These are phyloP conservation scores for Apodemia duryi DNA, from an alignment of 2,888 invertebrate species.

Conservation along the genomic window DNA sequence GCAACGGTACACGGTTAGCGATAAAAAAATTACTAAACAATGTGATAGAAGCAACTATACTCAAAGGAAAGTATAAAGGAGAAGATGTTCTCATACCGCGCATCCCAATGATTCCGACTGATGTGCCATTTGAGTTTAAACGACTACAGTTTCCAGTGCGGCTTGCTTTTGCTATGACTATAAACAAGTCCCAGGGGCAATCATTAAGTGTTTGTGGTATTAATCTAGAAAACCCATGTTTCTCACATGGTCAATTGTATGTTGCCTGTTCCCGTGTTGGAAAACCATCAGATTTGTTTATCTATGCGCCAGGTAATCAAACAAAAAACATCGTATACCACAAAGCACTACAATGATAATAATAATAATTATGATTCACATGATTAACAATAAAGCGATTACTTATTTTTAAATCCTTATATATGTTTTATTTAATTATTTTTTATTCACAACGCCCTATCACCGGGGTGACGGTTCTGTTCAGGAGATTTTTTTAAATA, in stretches of 20 bases:
- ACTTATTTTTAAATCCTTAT: conserved; percentile 36
- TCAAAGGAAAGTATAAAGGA: conserved; percentile 37
- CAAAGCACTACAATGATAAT: conserved; percentile 33
- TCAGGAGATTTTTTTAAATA: conserved; percentile 33
- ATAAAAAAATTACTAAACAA: conserved; percentile 21
- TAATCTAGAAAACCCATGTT: conserved; percentile 35
- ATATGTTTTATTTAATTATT: conserved; percentile 37
- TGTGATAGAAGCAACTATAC: conserved; percentile 24
- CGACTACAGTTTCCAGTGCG: conserved; percentile 32
- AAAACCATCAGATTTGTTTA: conserved; percentile 38
- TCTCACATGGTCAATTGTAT: conserved; percentile 37
- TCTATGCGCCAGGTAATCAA: conserved; percentile 33
- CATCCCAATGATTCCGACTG: conserved; percentile 35
- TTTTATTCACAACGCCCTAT: conserved; percentile 35
- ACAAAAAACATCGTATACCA: conserved; percentile 34
- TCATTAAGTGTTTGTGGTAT: conserved; percentile 36
- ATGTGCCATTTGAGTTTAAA: conserved; percentile 35
- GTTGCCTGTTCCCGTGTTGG: conserved; percentile 39
- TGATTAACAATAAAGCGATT: conserved; percentile 35
- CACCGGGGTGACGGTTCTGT: conserved; percentile 37
- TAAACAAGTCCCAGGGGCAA: conserved; percentile 35
- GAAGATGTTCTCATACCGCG: conserved; percentile 38
- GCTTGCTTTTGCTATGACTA: conserved; percentile 35
- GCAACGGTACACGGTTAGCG: conserved; percentile 29
- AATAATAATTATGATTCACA: conserved; percentile 32